phyloP scores from a whole-genome alignment of 2,797 vertebrate species.

The Anguilla pacifica region DNA sequence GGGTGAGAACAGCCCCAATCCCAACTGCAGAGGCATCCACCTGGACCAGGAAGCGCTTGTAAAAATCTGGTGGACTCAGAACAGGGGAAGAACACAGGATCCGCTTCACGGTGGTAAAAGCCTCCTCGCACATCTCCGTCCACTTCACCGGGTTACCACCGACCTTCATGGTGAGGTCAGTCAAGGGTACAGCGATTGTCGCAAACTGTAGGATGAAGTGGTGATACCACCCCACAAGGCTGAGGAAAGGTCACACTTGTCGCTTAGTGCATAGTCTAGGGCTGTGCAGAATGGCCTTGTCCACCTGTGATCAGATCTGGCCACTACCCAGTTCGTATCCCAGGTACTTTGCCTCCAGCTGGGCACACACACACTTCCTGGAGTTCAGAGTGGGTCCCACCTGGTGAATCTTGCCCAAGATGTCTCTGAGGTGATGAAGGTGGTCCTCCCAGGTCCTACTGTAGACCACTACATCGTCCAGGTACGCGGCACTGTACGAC shows the following conservation, averaged over 20 bases:
- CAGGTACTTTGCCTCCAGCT: not conserved
- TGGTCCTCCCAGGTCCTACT: not conserved
- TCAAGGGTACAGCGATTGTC: not conserved
- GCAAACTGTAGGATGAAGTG: not conserved
- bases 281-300: no score
- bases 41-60: not conserved
- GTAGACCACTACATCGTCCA: not conserved
- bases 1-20: not conserved
- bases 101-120: not conserved
- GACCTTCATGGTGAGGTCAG: not conserved
- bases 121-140: not conserved
- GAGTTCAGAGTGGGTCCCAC: not conserved
- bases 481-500: not conserved
- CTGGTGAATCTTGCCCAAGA: not conserved
- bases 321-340: no score
- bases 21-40: not conserved
- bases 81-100: not conserved
- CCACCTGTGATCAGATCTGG: no score
- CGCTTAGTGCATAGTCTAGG: no score
- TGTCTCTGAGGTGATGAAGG: not conserved
- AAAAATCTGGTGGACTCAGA: not conserved
- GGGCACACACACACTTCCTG: not conserved
- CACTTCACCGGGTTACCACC: not conserved
- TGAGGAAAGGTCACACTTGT: no score
- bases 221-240: slow-evolving; percentile 2